phyloP scores from a whole-genome alignment of 2,888 invertebrate species.

The Ctenicera cuprea region DNA sequence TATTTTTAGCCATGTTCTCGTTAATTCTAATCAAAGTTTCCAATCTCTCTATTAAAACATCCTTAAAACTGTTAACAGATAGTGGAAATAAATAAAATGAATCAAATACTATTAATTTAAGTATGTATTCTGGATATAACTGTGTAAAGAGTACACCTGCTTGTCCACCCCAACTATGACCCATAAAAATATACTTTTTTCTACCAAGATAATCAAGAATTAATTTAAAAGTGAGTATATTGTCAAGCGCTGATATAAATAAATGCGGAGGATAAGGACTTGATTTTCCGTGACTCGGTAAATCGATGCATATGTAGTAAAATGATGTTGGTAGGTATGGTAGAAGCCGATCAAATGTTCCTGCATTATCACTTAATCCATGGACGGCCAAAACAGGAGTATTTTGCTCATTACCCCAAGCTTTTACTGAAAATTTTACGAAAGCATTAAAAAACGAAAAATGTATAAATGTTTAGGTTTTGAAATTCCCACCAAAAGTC shows the following conservation, averaged over 20 bases:
- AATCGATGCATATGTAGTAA: slow-evolving; percentile 74
- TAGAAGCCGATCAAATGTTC: slow-evolving; percentile 76
- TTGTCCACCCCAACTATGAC: slow-evolving; percentile 74
- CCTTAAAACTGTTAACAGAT: slow-evolving; percentile 59
- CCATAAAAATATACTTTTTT: slow-evolving; percentile 66
- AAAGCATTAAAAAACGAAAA: not conserved
- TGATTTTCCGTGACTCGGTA: slow-evolving; percentile 79
- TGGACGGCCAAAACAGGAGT: slow-evolving; percentile 77
- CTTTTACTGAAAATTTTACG: slow-evolving; percentile 73
- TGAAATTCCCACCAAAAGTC: not conserved
- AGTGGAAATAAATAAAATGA: slow-evolving; percentile 64
- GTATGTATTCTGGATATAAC: slow-evolving; percentile 71
- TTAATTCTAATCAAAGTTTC: slow-evolving; percentile 66
- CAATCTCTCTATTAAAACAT: slow-evolving; percentile 66
- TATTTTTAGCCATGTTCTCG: slow-evolving; percentile 57
- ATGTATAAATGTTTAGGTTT: not conserved
- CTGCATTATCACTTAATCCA: slow-evolving; percentile 78
- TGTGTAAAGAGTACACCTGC: slow-evolving; percentile 68
- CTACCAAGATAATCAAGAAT: slow-evolving; percentile 65
- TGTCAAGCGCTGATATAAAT: slow-evolving; percentile 70
- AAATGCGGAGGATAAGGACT: slow-evolving; percentile 72
- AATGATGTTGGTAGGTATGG: slow-evolving; percentile 73
- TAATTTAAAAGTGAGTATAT: slow-evolving; percentile 67
- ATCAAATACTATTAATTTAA: slow-evolving; percentile 72
- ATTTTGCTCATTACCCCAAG: slow-evolving; percentile 77